Percentiles rank a stretch among this genome's conserved stretches.
Evolutionary conservation across 2,888 invertebrate genomes (phyloP).

Genomic region (Troides aeacus): DNA sequence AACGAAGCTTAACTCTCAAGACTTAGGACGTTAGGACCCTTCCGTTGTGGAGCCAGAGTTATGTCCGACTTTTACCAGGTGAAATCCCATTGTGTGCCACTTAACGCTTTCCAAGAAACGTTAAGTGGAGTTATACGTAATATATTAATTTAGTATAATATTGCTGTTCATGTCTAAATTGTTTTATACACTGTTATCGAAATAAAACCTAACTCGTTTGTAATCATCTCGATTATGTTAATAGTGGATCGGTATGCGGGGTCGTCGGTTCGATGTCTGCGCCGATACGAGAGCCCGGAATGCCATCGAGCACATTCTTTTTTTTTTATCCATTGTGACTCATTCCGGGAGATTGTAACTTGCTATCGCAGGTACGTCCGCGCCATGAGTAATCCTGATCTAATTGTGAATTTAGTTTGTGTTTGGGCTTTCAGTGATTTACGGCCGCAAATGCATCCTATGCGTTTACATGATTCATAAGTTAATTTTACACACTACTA

Average conservation of each 20-base stretch:
- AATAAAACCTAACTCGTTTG: conserved; percentile 19
- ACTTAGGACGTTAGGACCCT: no score
- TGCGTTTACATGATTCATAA: conserved; percentile 23
- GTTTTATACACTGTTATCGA: conserved; percentile 1
- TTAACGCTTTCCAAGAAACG: no score
- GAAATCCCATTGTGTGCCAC: no score
- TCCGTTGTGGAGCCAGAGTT: no score
- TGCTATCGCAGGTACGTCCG: conserved; percentile 10
- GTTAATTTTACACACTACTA: conserved; percentile 8
- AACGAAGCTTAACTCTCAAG: no score
- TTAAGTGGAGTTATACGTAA: no score
- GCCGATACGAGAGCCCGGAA: conserved; percentile 31
- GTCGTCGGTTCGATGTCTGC: conserved; percentile 35
- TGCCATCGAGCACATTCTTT: conserved; percentile 29
- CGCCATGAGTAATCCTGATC: conserved; percentile 17
- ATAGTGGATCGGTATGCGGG: conserved; percentile 33
- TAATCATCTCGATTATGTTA: conserved; percentile 31
- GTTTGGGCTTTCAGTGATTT: conserved; percentile 14
- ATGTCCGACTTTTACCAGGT: no score
- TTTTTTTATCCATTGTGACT: conserved; percentile 27
- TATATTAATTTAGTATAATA: no score
- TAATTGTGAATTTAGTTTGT: conserved; percentile 14
- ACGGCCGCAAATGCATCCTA: background rate
- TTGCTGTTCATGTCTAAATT: conserved; percentile 5
- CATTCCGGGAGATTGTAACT: conserved; percentile 13